Base-by-base conservation (phyloP, 1,140 invertebrate species). In the Dendroctonus valens region DNA sequence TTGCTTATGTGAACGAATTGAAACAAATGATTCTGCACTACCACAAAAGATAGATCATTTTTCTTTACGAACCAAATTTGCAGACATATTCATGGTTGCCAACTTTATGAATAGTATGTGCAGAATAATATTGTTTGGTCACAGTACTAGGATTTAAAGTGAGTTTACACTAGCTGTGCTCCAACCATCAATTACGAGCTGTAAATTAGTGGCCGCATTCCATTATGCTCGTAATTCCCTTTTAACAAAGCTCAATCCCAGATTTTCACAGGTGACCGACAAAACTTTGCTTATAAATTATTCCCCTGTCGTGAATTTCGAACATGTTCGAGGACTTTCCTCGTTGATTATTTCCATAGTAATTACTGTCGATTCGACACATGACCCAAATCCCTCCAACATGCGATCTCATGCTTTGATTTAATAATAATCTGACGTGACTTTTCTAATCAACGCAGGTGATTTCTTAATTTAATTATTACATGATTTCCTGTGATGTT, bases 371-470 rank as follows among this genome's bases (percentile, higher is more conserved):
- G 44, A 9, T 46, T 46, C 44, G 12, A 12, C 37, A 51, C 49
- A 51, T 12, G 49, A n/a, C 49, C 12, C 12, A n/a, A 12, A 14
- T 51, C 37, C 4, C 8, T 14, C 11, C 26, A 8, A 54, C 52
- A 54, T 54, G 52, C 52, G 52, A 54, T 54, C 15, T 26, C 52
- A 54, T 54, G 52, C n/a, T 54, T 54, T 54, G 52, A 54, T 54
- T 54, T 54, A 54, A 54, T 54, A 54, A 54, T 37, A 39, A 11
- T 54, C 37, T 54, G 26, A 38, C 52, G 52, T 54, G 52, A 54
- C 52, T 54, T 37, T 54, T 54, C 37, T 54, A 54, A 54, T 54
- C 11, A 39, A 7, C 40, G 40, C n/a, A 54, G 52, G 52, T 54
- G 26, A 54, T 54, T 54, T 54, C 37, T 37, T 54, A 38, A 54